Evolutionary conservation across 1,140 invertebrate genomes (phyloP), one percentile per base, ranked within the genome.

Genomic region (Panagrolaimus sp.): DNA sequence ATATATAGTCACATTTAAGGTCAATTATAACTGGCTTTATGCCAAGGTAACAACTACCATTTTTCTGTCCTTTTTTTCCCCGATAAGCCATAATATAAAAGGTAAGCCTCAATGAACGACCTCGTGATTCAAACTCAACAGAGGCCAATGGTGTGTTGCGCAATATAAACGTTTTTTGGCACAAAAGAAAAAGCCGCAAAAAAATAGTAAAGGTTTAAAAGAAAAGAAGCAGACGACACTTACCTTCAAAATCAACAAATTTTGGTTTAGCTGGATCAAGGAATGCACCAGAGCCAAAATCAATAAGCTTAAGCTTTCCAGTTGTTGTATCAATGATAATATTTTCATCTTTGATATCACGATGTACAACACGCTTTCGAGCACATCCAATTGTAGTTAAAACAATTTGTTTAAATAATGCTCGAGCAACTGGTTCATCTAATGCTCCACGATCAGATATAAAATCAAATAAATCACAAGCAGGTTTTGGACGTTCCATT

Each of bases 301-400:
- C 89, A 72, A 89, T 89, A 44, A 89, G 79, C 78, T 88, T 86
- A 5, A 87, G 72, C 72, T 80, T 76, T 47, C 84, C 84, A 25
- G 85, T 86, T 74, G 87, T 86, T 51, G 88, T 78, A 77, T 89
- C 87, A 27, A 89, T 87, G 20, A 89, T 82, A 70, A 89, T 87
- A 76, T 89, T 89, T 78, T 89, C 88, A 79, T 89, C 88, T 83
- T 89, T 89, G 70, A 89, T 88, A 83, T 89, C 89, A 42, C 89
- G 82, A 80, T 89, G 89, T 38, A 89, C 83, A 44, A 88, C 86
- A 11, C 85, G 84, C 63, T 83, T 83, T 43, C 84, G 81, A 70
- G 87, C 86, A 73, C 87, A 88, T 11, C 81, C 82, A 44, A 85
- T 82, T 8, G 87, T 78, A 9, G 86, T 86, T 68, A 87, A 83